phyloP scores from a whole-genome alignment of 2,797 vertebrate genomes.

The Trachurus trachurus region DNA sequence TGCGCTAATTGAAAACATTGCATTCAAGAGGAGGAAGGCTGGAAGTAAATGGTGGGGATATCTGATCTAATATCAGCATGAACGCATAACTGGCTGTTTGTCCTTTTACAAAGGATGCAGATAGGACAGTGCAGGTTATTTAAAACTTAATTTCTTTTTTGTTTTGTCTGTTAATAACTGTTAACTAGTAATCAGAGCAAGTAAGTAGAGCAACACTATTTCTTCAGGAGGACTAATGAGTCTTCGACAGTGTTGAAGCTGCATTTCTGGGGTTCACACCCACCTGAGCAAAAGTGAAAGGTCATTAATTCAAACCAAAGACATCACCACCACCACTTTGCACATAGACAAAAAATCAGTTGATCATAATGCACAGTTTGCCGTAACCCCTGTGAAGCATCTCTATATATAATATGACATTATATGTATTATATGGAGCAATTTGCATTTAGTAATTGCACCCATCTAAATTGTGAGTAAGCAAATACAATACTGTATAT shows the following conservation, averaged over 20 bases:
- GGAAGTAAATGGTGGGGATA: slow-evolving; percentile 42
- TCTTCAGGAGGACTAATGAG: not conserved
- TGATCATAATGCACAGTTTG: not conserved
- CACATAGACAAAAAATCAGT: not conserved
- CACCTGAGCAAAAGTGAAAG: not conserved
- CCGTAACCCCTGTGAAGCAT: no score
- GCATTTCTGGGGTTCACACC: not conserved
- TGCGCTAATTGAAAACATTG: slow-evolving; percentile 78
- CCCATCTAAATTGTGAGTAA: not conserved
- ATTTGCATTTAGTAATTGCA: not conserved
- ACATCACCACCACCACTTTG: no score
- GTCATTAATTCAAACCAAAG: no score
- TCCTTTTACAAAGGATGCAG: not conserved
- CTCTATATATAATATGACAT: no score
- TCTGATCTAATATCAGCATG: slow-evolving; percentile 54
- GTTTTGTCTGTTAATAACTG: not conserved
- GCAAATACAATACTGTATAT: not conserved
- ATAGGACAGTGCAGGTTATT: not conserved
- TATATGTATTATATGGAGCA: no score
- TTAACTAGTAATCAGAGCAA: not conserved
- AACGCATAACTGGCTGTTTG: slow-evolving; percentile 20
- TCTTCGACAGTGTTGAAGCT: not conserved
- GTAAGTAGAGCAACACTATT: not conserved
- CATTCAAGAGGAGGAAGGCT: slow-evolving; percentile 63
- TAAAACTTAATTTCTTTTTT: not conserved